These are phyloP conservation scores for Oenanthe oenanthe DNA, from an alignment of 2,113 vertebrate genomes.

Conservation along the genomic window DNA sequence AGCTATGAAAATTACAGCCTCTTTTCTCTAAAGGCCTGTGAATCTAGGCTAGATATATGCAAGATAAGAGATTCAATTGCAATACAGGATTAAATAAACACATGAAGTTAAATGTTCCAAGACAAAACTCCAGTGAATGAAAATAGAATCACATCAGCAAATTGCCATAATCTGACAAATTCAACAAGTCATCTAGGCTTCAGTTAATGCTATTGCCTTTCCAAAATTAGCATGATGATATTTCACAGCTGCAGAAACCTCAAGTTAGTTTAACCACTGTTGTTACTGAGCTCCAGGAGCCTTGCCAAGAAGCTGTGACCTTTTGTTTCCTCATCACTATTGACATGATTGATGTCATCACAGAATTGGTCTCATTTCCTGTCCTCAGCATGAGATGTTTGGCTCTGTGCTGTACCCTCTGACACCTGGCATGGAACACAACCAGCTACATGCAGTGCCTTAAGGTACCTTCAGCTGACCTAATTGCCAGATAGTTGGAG, in stretches of 20 bases:
- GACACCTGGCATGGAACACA: not conserved
- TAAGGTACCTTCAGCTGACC: not conserved
- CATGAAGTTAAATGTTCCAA: not conserved
- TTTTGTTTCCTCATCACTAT: not conserved
- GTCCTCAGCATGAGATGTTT: not conserved
- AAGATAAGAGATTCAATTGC: not conserved
- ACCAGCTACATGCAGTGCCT: not conserved
- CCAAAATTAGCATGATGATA: not conserved
- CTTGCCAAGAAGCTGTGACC: not conserved
- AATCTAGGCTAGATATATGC: not conserved
- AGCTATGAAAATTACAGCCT: not conserved
- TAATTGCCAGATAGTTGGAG: not conserved
- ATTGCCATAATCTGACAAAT: constrained; percentile 16
- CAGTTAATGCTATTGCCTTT: not conserved
- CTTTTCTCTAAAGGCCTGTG: not conserved
- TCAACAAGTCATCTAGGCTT: not conserved
- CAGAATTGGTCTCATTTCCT: not conserved
- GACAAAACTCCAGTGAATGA: not conserved
- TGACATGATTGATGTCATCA: not conserved
- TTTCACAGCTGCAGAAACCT: not conserved
- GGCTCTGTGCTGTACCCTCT: not conserved
- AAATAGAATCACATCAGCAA: constrained; percentile 17
- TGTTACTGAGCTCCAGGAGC: not conserved
- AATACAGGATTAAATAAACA: not conserved
- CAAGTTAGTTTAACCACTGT: not conserved